Percentiles rank a stretch among this genome's conserved stretches.
These are phyloP conservation scores for Hypomecis atomaria DNA, from an alignment of 2,888 invertebrate genomes.

Conservation along the genomic window DNA sequence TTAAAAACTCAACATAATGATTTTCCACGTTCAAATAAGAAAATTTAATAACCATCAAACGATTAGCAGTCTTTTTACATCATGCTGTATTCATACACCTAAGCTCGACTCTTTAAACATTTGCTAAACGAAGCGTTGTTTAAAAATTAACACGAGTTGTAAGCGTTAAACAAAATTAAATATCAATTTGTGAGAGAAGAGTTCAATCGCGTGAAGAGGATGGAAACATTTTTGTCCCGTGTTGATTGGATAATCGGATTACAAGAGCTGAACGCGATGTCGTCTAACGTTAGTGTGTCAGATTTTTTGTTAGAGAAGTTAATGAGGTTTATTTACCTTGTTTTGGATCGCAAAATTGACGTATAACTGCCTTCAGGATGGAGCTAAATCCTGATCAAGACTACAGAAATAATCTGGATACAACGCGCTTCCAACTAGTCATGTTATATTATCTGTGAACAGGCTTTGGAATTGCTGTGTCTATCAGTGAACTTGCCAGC, in stretches of 20 bases:
- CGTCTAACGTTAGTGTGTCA: constrained; percentile 44
- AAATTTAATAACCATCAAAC: constrained; percentile 1
- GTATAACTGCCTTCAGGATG: no score
- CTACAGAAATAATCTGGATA: no score
- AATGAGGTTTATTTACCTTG: constrained; percentile 26
- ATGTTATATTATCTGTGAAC: no score
- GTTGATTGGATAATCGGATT: constrained; percentile 59
- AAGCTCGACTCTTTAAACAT: constrained; percentile 8
- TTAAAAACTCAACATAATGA: no score
- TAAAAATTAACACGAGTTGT: constrained; percentile 38
- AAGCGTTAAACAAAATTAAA: constrained; percentile 51
- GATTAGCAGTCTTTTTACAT: constrained; percentile 4
- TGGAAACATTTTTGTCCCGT: constrained; percentile 62
- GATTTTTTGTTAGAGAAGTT: constrained; percentile 37
- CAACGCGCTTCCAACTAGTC: no score
- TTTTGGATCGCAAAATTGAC: not conserved
- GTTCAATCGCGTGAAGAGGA: constrained; percentile 46
- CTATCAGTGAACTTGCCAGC: no score
- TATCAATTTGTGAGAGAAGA: constrained; percentile 61
- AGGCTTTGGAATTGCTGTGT: no score
- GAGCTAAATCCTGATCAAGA: no score
- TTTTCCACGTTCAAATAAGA: not conserved
- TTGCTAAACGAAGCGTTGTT: constrained; percentile 31
- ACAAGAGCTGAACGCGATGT: constrained; percentile 55
- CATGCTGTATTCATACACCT: constrained; percentile 25